Evolutionary conservation across 1,140 invertebrate species (phyloP), one percentile per base, ranked within the genome.

Genomic region (Galendromus occidentalis): DNA sequence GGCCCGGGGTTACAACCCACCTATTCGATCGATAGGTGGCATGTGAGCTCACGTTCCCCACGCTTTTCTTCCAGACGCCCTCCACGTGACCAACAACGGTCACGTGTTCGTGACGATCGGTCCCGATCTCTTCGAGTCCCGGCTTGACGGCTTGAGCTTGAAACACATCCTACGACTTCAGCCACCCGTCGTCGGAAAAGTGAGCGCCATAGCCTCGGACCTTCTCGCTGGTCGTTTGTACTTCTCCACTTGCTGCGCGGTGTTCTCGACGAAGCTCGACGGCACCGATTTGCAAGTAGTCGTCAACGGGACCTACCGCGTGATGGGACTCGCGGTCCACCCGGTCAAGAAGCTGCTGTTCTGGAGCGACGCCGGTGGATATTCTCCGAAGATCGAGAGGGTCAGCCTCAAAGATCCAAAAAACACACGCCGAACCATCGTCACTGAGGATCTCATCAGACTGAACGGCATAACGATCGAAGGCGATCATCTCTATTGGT

Each of bases 401-500:
- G 33, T 59, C 51, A 59, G 25, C 9, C 51, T 59, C 25, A 59
- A 59, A 33, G 51, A 59, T 25, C 22, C 51, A 2, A 25, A 33
- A 14, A 59, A 59, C 22, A 59, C 25, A 5, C 51, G 51, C n/a
- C 51, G 51, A 14, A 59, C 51, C 51, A 59, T 59, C 14, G 51
- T 59, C 20, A 59, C 25, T 22, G 51, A 59, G 6, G 51, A 59
- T 59, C 51, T 59, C 14, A 59, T 59, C 51, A 25, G 51, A 59
- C 51, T 59, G 2, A 59, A 59, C 22, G 51, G 51, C 22, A 59
- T 59, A 4, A 59, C 51, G 51, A 33, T 59, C 51, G 51, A 59
- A 17, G 51, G 51, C 51, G 51, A 59, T 14, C 51, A 59, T 25
- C 25, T 59, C n/a, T 59, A 59, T 59, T 59, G 51, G 51, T 59